Base-by-base conservation (phyloP, 2,888 invertebrate genomes). In the Aleiodes leptofemur region DNA sequence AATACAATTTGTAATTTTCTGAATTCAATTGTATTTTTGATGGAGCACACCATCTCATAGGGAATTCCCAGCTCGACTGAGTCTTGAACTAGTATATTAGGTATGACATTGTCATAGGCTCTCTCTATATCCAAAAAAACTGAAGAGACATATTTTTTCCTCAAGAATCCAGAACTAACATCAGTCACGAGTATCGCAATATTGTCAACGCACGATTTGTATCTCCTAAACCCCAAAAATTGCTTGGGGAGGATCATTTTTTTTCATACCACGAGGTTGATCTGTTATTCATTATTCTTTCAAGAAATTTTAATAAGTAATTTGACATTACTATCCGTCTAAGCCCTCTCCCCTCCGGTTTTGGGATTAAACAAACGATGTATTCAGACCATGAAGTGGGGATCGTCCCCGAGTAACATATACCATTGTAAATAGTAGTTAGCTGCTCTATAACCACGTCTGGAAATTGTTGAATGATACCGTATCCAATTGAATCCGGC, bases 51-150 rank as follows among this genome's bases (percentile, higher is more conserved):
- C 4, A 34, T 34, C 34, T 34, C 34, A 34, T 56, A 56, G 9
- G 56, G 56, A 23, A 56, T 16, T 16, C 16, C 56, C 9, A 56
- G 23, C 16, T 56, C 16, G 6, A 56, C 56, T 16, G 7, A 56
- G 5, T 56, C 56, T 16, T 66, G 14, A 43, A 66, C 8, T 13
- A 43, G 16, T 43, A 38, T 43, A 14, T 8, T 7, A 14, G 66
- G 66, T 8, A 66, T n/a, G 16, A 77, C 74, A 29, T 71, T 74
- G 34, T 74, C 72, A 31, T 57, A 74, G 3, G 77, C 74, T 4
- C 59, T 69, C 48, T 77, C 51, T 6, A 74, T 77, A 48, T 74
- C 74, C 0, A 75, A n/a, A 23, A 77, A 77, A 1, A 72, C 50
- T 0, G 55, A 74, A 13, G 55, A 68, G 0, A 64, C 23, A 5